Conservation (phyloP, 2,113 vertebrate genomes). For the Saccopteryx bilineata region DNA sequence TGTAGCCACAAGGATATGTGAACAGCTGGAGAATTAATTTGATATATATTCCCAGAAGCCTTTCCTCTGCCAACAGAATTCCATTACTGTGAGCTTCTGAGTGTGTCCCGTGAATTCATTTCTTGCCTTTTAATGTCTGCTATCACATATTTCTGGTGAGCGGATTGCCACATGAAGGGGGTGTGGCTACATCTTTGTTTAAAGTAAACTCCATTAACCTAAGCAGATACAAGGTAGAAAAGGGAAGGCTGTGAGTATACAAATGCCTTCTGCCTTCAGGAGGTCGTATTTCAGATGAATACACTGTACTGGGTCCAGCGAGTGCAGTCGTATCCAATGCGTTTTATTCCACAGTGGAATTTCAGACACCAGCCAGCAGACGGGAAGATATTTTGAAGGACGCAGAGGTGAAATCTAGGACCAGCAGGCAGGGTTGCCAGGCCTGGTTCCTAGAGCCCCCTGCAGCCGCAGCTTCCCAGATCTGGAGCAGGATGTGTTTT, state of each 20-base stretch:
- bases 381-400: neutral
- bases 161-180: slow-evolving; percentile 44
- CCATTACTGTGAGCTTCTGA: slow-evolving; percentile 76
- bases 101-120: slow-evolving; percentile 67
- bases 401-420: neutral
- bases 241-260: neutral
- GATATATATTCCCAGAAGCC: slow-evolving; percentile 82
- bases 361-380: slow-evolving; percentile 23
- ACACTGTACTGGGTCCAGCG: neutral
- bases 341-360: slow-evolving; percentile 5
- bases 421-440: neutral
- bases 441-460: neutral
- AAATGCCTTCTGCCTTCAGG: neutral
- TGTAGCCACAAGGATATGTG: slow-evolving; percentile 78
- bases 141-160: slow-evolving; percentile 67
- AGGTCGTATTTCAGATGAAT: neutral
- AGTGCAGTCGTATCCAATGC: neutral
- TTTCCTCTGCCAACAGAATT: slow-evolving; percentile 81
- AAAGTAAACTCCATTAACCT: slow-evolving; percentile 55
- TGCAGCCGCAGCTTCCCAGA: neutral
- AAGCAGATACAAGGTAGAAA: slow-evolving; percentile 32
- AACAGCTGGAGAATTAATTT: slow-evolving; percentile 85
- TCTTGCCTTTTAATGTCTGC: slow-evolving; percentile 72
- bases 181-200: slow-evolving; percentile 51
- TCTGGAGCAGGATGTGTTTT: neutral